These are phyloP conservation scores for Dromiciops gliroides DNA, from an alignment of 2,113 vertebrate genomes.

Conservation along the genomic window DNA sequence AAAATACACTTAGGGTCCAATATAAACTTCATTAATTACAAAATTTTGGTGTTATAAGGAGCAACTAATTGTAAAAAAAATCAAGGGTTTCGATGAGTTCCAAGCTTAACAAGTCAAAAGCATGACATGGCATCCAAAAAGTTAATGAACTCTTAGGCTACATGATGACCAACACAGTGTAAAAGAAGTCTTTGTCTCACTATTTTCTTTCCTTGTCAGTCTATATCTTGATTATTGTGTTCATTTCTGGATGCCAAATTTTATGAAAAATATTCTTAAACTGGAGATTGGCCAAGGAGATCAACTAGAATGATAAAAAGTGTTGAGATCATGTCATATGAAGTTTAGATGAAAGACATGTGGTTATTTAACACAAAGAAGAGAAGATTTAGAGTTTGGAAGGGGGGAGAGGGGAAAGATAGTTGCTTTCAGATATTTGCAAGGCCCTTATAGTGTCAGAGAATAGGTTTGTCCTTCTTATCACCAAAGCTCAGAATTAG, in stretches of 20 bases:
- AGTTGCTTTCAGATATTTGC: not conserved
- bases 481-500: not conserved
- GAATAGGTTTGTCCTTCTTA: not conserved
- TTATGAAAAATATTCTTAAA: not conserved
- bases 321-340: not conserved
- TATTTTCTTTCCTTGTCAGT: not conserved
- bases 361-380: not conserved
- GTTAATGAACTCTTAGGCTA: not conserved
- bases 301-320: not conserved
- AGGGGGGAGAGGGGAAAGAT: rapidly evolving
- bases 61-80: too few relatives aligned
- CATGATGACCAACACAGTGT: not conserved
- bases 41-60: not conserved
- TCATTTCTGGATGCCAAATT: not conserved
- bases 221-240: not conserved
- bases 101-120: not conserved
- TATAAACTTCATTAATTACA: not conserved
- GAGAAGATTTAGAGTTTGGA: not conserved
- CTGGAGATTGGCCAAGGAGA: not conserved
- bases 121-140: not conserved
- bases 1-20: not conserved
- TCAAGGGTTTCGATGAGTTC: too few relatives aligned
- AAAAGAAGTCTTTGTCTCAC: not conserved
- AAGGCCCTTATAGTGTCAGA: not conserved
- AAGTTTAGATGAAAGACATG: not conserved